phyloP scores from a whole-genome alignment of 2,797 vertebrate genomes.

The Rhabdomys pumilio region DNA sequence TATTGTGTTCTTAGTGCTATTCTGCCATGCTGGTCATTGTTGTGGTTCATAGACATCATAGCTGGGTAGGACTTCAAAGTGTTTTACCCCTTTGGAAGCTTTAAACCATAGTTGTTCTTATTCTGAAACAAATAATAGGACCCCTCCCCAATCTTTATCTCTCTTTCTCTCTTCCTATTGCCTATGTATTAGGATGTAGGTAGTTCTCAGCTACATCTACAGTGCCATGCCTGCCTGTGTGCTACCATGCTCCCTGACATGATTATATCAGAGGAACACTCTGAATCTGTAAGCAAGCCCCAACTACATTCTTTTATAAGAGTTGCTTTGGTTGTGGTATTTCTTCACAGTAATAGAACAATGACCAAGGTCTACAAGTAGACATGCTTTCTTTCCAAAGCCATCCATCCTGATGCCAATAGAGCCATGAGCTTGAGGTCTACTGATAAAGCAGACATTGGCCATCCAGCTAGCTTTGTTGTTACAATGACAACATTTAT shows the following conservation, averaged over 20 bases:
- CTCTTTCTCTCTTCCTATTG: not conserved
- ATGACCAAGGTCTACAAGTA: not conserved
- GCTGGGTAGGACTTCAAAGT: not conserved
- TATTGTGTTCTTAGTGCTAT: not conserved
- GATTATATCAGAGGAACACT: not conserved
- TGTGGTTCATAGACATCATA: not conserved
- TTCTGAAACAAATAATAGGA: not conserved
- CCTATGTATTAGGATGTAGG: not conserved
- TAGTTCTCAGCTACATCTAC: not conserved
- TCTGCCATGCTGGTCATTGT: not conserved
- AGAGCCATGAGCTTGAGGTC: not conserved
- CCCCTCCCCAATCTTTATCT: not conserved
- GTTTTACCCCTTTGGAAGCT: not conserved
- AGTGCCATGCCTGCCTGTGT: not conserved
- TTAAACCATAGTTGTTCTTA: not conserved
- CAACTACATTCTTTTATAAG: not conserved
- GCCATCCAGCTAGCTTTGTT: conserved; percentile 28
- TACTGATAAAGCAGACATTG: not conserved
- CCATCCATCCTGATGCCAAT: not conserved
- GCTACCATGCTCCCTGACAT: not conserved
- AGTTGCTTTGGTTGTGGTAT: not conserved
- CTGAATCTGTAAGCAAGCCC: not conserved
- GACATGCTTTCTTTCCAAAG: conserved; percentile 36
- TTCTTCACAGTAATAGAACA: not conserved
- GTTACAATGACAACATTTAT: not conserved